These are phyloP conservation scores for Enoplosus armatus DNA, from an alignment of 2,797 vertebrate genomes.

Conservation along the genomic window DNA sequence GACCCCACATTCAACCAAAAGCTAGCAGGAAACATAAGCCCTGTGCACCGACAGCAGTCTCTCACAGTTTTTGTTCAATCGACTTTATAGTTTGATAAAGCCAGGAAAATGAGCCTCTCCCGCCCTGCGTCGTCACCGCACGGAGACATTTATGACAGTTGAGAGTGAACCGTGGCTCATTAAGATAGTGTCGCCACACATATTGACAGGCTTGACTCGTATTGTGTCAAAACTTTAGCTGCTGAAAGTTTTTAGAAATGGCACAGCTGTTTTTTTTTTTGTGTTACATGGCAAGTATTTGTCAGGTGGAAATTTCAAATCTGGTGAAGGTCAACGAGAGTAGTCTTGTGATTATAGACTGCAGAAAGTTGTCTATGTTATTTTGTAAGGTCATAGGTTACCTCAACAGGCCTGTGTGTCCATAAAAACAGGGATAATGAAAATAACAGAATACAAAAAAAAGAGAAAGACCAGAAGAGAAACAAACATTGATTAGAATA, in stretches of 20 bases:
- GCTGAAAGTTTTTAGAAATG: conserved; percentile 1
- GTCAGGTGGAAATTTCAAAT: conserved; percentile 1
- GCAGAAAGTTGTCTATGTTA: background rate
- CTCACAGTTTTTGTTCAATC: conserved; percentile 78
- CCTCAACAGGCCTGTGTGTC: background rate
- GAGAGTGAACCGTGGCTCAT: conserved; percentile 50
- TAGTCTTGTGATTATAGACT: background rate
- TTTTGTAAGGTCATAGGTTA: background rate
- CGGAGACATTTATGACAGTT: conserved; percentile 66
- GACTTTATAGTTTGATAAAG: conserved; percentile 75
- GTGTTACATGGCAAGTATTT: background rate
- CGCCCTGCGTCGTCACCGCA: conserved; percentile 26
- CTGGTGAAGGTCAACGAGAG: too few species aligned
- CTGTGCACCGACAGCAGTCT: conserved; percentile 71
- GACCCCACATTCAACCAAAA: conserved; percentile 78
- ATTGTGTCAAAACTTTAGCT: conserved; percentile 18
- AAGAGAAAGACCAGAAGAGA: background rate
- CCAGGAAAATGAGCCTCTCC: conserved; percentile 60
- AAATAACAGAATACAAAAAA: background rate
- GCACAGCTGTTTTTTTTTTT: background rate
- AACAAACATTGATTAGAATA: background rate
- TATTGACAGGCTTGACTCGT: conserved; percentile 7
- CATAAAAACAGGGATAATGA: background rate
- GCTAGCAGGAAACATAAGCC: conserved; percentile 82
- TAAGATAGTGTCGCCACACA: conserved; percentile 41